Evolutionary conservation across 2,888 invertebrate genomes (phyloP), one percentile per base, ranked within the genome.

Genomic region (Plebejus argus): DNA sequence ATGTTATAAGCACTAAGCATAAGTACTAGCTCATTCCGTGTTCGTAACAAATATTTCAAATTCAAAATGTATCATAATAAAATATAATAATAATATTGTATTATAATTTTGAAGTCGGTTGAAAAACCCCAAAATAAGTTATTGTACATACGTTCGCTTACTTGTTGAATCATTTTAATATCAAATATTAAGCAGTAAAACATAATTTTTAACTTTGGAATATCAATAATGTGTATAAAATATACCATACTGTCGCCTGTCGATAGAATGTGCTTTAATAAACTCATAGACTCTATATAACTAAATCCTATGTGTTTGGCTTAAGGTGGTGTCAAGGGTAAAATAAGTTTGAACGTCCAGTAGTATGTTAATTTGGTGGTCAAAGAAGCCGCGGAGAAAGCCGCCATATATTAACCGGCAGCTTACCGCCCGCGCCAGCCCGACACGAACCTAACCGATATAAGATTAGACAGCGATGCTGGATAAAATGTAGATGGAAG

Each of bases 391-490:
- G 76, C 76, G 33, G 35, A 33, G 35, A 76, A 70, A 77, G 70
- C 56, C 53, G 49, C 39, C 35, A 77, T 28, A 71, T 56, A 28
- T 76, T 49, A 76, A 49, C 76, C 18, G 61, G 39, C 72, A 20
- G 39, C 23, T 58, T 76, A 76, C 45, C 35, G 28, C 76, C 39
- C 39, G 39, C 53, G 53, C 53, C 10, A 20, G 58, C 58, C 58
- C 58, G 58, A 8, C n/a, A 76, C 45, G 53, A 70, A 70, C 53
- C 49, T 70, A 35, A 76, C 76, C 74, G 79, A 80, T 79, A 78
- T 77, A 76, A 80, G 79, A 80, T 80, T 77, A 79, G 77, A 39
- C 79, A 18, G 39, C 39, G 71, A 39, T 39, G 20, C 3, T 1
- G 35, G n/a, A 39, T 71, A 39, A 39, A 39, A 39, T 39, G 20